A percentile compares a stretch with the other conserved stretches of the same genome.
phyloP scores from a whole-genome alignment of 2,888 invertebrate genomes.

The Chymomyza procnemis region DNA sequence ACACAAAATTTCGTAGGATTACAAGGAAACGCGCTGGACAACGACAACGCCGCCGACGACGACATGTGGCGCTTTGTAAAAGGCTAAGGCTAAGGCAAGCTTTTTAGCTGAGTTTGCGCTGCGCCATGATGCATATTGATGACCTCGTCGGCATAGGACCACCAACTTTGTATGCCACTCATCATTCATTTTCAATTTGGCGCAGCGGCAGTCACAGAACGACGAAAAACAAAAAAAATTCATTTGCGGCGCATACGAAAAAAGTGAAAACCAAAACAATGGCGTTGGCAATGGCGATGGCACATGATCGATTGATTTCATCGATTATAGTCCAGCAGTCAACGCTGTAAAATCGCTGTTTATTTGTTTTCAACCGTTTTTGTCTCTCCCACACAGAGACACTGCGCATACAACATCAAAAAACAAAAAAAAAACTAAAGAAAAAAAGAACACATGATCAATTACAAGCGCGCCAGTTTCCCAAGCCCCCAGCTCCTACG shows the following conservation, averaged over 20 bases:
- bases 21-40: constrained; percentile 50
- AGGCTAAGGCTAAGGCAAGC: constrained; percentile 15
- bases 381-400: constrained; percentile 35
- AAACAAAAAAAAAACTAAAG: too few relatives aligned
- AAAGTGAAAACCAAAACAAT: constrained; percentile 66
- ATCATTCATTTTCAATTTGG: constrained; percentile 50
- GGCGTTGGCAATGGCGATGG: neutral
- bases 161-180: constrained; percentile 20
- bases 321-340: constrained; percentile 75
- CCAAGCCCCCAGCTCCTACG: constrained; percentile 33
- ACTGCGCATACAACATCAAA: constrained; percentile 29
- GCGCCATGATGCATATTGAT: constrained; percentile 41
- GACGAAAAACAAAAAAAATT: neutral
- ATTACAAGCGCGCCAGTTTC: constrained; percentile 53
- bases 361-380: constrained; percentile 56
- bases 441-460: constrained; percentile 70
- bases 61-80: constrained; percentile 61
- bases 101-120: constrained; percentile 7
- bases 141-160: constrained; percentile 14
- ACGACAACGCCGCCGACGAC: constrained; percentile 47
- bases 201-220: constrained; percentile 24
- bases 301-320: constrained; percentile 76
- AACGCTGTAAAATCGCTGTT: constrained; percentile 39
- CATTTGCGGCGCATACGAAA: constrained; percentile 13
- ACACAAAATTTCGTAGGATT: constrained; percentile 51